A percentile compares a stretch with the other conserved stretches of the same genome.
Conservation (phyloP, 2,888 invertebrate species). For the Cancer borealis region DNA sequence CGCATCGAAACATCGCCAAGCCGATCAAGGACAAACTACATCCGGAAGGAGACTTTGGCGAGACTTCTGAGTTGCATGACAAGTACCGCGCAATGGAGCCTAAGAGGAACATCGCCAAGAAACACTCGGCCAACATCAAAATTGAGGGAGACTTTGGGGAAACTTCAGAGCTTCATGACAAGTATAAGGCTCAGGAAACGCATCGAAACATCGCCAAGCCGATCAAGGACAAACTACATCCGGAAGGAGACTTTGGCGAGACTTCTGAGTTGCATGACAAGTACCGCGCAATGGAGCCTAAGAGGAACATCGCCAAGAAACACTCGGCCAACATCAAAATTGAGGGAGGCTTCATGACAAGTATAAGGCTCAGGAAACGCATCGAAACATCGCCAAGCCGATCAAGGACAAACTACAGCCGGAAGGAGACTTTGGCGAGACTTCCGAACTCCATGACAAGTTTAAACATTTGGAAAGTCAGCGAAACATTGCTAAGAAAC, state of each 20-base stretch:
- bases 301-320: slow-evolving; percentile 72
- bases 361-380: slow-evolving; percentile 46
- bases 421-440: slow-evolving; percentile 73
- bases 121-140: slow-evolving; percentile 59
- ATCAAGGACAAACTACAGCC: slow-evolving; percentile 59
- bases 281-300: slow-evolving; percentile 51
- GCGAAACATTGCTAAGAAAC: slow-evolving; percentile 73
- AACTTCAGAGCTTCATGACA: slow-evolving; percentile 69
- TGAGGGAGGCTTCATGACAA: slow-evolving; percentile 73
- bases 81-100: slow-evolving; percentile 53
- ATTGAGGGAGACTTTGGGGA: slow-evolving; percentile 73
- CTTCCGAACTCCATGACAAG: slow-evolving; percentile 72
- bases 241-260: slow-evolving; percentile 73
- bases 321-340: slow-evolving; percentile 67
- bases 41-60: slow-evolving; percentile 70
- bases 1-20: slow-evolving; percentile 73
- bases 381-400: slow-evolving; percentile 72
- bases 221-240: slow-evolving; percentile 48
- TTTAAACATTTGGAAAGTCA: slow-evolving; percentile 49
- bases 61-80: slow-evolving; percentile 70
- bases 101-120: slow-evolving; percentile 68
- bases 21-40: slow-evolving; percentile 63
- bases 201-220: slow-evolving; percentile 66
- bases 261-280: slow-evolving; percentile 73
- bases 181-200: slow-evolving; percentile 35